A percentile compares a stretch with the other conserved stretches of the same genome.
These are phyloP conservation scores for Aurelia aurita complex sp. Pacific DNA, from an alignment of 30 jellyfish, hydroid and myxozoan genomes.

Conservation along the genomic window DNA sequence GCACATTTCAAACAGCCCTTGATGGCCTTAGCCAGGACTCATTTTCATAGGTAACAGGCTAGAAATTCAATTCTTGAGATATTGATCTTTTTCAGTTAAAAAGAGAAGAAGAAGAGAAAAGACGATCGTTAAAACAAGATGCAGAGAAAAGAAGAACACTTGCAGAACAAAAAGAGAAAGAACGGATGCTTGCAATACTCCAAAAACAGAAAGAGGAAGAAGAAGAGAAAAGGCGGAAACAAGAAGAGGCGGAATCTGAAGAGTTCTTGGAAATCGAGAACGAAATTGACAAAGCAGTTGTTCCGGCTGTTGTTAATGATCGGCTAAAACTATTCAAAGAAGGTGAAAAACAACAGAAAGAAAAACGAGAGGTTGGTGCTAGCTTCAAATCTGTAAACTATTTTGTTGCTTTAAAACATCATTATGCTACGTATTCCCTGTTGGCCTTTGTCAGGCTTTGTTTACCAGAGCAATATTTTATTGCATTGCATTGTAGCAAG, in stretches of 20 bases:
- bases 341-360: slow-evolving; percentile 55
- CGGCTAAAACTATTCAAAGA: slow-evolving; percentile 53
- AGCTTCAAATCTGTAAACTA: background rate
- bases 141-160: slow-evolving; percentile 49
- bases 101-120: slow-evolving; percentile 54
- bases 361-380: slow-evolving; percentile 43
- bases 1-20: too few species aligned
- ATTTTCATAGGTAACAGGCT: too few species aligned
- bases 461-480: too few species aligned
- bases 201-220: slow-evolving; percentile 55
- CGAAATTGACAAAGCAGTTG: slow-evolving; percentile 9
- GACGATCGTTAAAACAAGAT: slow-evolving; percentile 52
- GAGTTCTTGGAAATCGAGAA: slow-evolving; percentile 45
- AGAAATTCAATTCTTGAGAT: too few species aligned
- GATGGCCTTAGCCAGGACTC: too few species aligned
- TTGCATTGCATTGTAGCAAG: too few species aligned
- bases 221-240: slow-evolving; percentile 49
- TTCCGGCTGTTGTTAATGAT: slow-evolving; percentile 58
- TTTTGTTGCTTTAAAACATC: background rate
- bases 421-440: too few species aligned
- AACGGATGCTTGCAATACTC: slow-evolving; percentile 55
- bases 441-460: too few species aligned
- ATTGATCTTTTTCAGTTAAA: slow-evolving; percentile 12
- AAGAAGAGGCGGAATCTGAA: slow-evolving; percentile 63
- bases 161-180: slow-evolving; percentile 59